Evolutionary conservation across 1,140 invertebrate genomes (phyloP), one percentile per base, ranked within the genome.

Genomic region (Zaprionus lachaisei): DNA sequence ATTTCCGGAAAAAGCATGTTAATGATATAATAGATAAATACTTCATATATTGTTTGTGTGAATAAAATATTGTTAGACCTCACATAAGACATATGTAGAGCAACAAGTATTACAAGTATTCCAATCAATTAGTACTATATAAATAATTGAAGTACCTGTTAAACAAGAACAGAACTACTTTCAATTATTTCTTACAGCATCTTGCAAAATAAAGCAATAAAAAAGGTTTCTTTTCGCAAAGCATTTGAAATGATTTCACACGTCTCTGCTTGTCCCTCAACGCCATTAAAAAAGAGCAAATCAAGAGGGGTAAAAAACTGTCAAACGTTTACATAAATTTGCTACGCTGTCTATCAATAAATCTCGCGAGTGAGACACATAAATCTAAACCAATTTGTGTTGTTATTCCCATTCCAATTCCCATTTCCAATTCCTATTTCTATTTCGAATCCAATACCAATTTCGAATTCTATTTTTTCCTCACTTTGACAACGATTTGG

Each of bases 251-350:
- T 67, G 41, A 77, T 74, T 83, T 89, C 83, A 75, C 83, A 87
- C 80, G 83, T 82, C 41, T 74, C 61, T 15, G 38, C 37, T n/a
- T 72, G 64, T 72, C 54, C 20, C 57, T 37, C n/a, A 49, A 64
- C 14, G 28, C 31, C 51, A 73, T 58, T 58, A 47, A 58, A 7
- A 17, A 11, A 4, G 37, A 41, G 14, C 49, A 58, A 49, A 22
- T 28, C 20, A 17, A 22, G 38, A 31, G 38, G 28, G 38, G 47
- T 51, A 47, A 72, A 56, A 63, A 77, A 87, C 47, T 67, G 80
- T 87, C 83, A 80, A 86, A 49, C 54, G 67, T 83, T 89, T 83
- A 83, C 73, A 89, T 80, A 80, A 86, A 86, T 86, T 83, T 80
- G 72, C 64, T 58, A 54, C 28, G 64, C 34, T 68, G 84, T 89